Evolutionary conservation across 2,797 vertebrate genomes (phyloP), one percentile per base, ranked within the genome.

Genomic region (Pangasius krempfi): DNA sequence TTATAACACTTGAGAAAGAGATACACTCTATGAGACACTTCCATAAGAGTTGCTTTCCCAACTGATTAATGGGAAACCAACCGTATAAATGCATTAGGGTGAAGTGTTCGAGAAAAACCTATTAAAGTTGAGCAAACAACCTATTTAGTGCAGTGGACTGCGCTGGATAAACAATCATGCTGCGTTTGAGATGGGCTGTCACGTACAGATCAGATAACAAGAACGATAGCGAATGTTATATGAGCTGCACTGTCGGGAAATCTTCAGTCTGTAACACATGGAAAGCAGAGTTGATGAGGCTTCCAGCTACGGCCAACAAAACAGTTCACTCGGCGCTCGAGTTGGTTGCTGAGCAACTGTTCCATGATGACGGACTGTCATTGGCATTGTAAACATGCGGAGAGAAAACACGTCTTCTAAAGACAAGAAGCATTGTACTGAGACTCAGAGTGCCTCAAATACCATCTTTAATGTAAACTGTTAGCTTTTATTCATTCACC

Each of bases 311-410:
- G 18, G 58, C 56, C 68, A 73, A 79, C 56, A 50, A 72, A 47
- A n/a, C 25, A 62, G 62, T 54, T 86, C 70, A 54, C 8, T 66
- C 86, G 58, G 68, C 66, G 20, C 6, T 58, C 2, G 78, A 80
- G 54, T 60, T 16, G 56, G 89, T 91, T 89, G 86, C 91, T 84
- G 70, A 83, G 88, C 86, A 88, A 90, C 89, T 52, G 0, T 22
- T 22, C 25, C 70, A 84, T 73, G 87, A 89, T 33, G 87, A 75
- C 56, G 58, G 33, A 6, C 75, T 89, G 84, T 84, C 68, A 25
- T 56, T 84, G 62, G 76, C 54, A 56, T 85, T 60, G 79, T 27
- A 52, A 84, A 76, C 56, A 27, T 1, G 85, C 30, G n/a, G 14
- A 18, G 30, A 62, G 58, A 30, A 50, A 64, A 47, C 81, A 84